Base-by-base conservation (phyloP, 2,888 invertebrate genomes). In the Torymus tubicola region DNA sequence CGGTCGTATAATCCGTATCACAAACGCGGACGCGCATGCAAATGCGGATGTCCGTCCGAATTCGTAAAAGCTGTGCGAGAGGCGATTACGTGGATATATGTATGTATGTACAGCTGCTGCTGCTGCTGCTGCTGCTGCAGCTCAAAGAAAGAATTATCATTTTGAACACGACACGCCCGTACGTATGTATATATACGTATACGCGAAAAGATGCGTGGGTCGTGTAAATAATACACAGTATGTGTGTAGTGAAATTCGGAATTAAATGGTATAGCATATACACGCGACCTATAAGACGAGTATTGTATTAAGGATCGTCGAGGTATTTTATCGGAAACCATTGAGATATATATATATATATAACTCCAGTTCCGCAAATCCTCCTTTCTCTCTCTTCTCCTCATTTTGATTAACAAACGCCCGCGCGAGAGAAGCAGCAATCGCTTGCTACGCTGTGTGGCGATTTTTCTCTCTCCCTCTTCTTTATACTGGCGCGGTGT, bases 401-500 rank as follows among this genome's bases (percentile, higher is more conserved):
- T 77, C 78, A 71, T 81, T 81, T 77, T 78, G 78, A 81, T 78
- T 81, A 81, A 81, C 81, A 81, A 81, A 81, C 81, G 71, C 74
- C 78, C 65, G 13, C 70, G 52, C 60, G 14, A 14, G 11, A 14
- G 53, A 65, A 63, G 14, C 72, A 55, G 52, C 78, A 67, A 81
- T 81, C 78, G 70, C 78, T 81, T 78, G 78, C 50, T 18, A 65
- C n/a, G n/a, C n/a, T n/a, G n/a, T n/a, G n/a, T n/a, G n/a, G 63
- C 64, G 78, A 73, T 78, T 74, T 78, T 70, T 74, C 61, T 24
- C 55, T 14, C 57, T n/a, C n/a, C n/a, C 70, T 70, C 61, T 18
- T 3, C 18, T 5, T 31, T 42, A 4, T 52, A 12, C 69, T 79
- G 74, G 69, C 70, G n/a, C n/a, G n/a, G n/a, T n/a, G 12, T 42